Evolutionary conservation across 2,888 invertebrate species (phyloP).

Genomic region (Mayetiola destructor): DNA sequence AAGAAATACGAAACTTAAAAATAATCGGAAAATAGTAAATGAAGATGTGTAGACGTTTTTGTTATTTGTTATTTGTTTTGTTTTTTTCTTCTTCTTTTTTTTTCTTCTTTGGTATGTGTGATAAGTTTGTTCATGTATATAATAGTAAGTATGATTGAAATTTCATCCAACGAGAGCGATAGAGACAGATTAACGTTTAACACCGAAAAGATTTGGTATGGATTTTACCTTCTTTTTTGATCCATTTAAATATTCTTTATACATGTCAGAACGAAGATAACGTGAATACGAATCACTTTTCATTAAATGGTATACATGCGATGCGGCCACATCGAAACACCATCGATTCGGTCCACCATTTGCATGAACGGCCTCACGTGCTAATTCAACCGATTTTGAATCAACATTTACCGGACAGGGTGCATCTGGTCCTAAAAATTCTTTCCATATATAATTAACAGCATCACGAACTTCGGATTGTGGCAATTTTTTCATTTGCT

Average conservation of each 20-base stretch:
- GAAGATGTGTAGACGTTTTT: too few species aligned
- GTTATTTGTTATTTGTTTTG: too few species aligned
- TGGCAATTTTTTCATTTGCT: slow-evolving; percentile 78
- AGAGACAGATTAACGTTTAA: slow-evolving; percentile 30
- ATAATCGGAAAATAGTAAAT: too few species aligned
- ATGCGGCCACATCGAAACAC: slow-evolving; percentile 95
- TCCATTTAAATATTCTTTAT: slow-evolving; percentile 90
- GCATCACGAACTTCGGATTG: slow-evolving; percentile 68
- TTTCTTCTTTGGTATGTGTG: too few species aligned
- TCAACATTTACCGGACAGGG: slow-evolving; percentile 96
- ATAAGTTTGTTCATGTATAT: too few species aligned
- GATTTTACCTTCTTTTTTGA: slow-evolving; percentile 86
- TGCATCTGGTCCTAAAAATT: slow-evolving; percentile 87
- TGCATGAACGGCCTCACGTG: slow-evolving; percentile 54
- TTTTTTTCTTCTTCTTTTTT: too few species aligned
- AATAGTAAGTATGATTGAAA: too few species aligned
- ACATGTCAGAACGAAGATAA: slow-evolving; percentile 95
- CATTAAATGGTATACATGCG: slow-evolving; percentile 98
- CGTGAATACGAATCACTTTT: slow-evolving; percentile 97
- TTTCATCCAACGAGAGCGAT: not conserved
- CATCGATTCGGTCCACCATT: slow-evolving; percentile 68
- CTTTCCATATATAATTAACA: slow-evolving; percentile 79
- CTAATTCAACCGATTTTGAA: slow-evolving; percentile 73
- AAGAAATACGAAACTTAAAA: too few species aligned
- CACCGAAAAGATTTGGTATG: slow-evolving; percentile 36